Evolutionary conservation across 2,797 vertebrate genomes (phyloP).

Genomic region (Cuculus canorus): DNA sequence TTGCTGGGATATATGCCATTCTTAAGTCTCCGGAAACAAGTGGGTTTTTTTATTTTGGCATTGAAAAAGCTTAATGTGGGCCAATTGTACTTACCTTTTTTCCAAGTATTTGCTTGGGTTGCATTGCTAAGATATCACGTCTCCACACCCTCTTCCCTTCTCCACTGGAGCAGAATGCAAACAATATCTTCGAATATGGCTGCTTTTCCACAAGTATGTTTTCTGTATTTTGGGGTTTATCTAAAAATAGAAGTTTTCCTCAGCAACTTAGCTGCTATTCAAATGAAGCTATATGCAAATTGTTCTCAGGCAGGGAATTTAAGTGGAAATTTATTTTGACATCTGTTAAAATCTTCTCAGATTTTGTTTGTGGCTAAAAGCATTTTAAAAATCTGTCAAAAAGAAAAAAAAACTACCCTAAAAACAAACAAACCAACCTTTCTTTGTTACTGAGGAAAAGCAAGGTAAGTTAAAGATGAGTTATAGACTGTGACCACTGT

Average conservation of each 20-base stretch:
- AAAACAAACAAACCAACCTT: neutral
- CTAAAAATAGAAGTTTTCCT: neutral
- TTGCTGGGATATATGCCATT: neutral
- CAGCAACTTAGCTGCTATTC: conserved; percentile 2
- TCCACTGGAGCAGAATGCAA: neutral
- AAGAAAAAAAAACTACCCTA: neutral
- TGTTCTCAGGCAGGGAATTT: neutral
- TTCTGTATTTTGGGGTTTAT: neutral
- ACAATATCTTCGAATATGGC: neutral
- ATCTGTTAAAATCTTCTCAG: conserved; percentile 28
- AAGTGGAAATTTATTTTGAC: conserved; percentile 52
- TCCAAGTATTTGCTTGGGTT: neutral
- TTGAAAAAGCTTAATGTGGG: neutral
- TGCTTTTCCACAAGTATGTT: neutral
- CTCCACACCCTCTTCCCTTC: neutral
- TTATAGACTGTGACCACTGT: neutral
- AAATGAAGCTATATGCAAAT: neutral
- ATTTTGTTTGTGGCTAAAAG: conserved; percentile 15
- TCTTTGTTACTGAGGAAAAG: neutral
- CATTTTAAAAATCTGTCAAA: neutral
- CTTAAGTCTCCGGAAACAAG: neutral
- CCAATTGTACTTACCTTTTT: neutral
- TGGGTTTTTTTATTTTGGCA: neutral
- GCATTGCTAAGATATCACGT: neutral
- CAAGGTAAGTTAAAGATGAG: neutral